phyloP scores from a whole-genome alignment of 2,113 vertebrate species.

The Echinops telfairi region DNA sequence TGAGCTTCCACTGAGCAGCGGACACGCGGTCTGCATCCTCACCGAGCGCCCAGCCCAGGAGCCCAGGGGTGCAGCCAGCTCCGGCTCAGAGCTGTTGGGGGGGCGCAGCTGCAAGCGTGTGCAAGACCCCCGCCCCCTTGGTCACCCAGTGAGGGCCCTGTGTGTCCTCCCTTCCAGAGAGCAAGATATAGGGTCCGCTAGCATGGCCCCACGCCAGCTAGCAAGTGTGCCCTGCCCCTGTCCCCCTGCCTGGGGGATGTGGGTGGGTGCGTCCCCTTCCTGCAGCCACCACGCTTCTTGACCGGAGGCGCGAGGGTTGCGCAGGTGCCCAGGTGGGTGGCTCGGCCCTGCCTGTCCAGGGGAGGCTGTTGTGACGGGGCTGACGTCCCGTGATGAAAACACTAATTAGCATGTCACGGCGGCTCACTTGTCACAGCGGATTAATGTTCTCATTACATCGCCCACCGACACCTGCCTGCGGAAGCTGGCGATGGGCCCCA shows the following conservation, averaged over 20 bases:
- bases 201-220: fast-evolving
- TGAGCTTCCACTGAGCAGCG: neutral
- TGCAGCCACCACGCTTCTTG: neutral
- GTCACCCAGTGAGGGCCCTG: fast-evolving
- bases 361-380: neutral
- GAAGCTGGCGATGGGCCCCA: neutral
- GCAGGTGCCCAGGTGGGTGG: neutral
- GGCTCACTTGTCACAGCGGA: constrained; percentile 45
- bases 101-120: fast-evolving
- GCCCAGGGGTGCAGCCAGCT: fast-evolving
- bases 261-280: fast-evolving
- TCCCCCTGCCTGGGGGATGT: neutral
- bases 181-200: fast-evolving
- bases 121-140: fast-evolving
- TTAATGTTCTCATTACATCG: neutral
- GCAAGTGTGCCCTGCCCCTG: fast-evolving
- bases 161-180: fast-evolving
- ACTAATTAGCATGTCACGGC: constrained; percentile 11
- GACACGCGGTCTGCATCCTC: fast-evolving
- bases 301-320: no score
- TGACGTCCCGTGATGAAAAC: neutral
- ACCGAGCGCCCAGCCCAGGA: neutral
- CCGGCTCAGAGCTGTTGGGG: neutral
- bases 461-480: neutral
- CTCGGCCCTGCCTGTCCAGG: neutral